Conservation (phyloP, 2,888 invertebrate genomes). For the Timema cristinae region DNA sequence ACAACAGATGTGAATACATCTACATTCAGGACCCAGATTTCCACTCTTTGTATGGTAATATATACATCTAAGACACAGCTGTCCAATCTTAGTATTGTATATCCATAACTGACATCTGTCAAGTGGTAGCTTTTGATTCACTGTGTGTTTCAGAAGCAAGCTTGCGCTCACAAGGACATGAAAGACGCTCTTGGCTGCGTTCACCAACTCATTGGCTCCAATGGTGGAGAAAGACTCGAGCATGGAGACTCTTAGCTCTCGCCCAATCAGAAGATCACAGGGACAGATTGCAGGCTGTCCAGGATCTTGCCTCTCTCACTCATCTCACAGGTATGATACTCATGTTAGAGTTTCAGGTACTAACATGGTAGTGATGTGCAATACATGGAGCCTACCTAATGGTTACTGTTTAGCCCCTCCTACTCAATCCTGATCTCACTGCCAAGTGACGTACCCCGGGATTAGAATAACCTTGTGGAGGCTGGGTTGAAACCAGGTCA, state of each 20-base stretch:
- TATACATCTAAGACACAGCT: neutral
- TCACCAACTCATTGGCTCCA: constrained; percentile 53
- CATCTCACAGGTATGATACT: constrained; percentile 52
- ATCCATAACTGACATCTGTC: too few relatives aligned
- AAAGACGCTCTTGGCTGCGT: constrained; percentile 15
- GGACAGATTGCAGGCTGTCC: constrained; percentile 61
- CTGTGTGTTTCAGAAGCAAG: too few relatives aligned
- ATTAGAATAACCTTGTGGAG: too few relatives aligned
- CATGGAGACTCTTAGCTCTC: constrained; percentile 61
- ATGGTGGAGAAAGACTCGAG: constrained; percentile 58
- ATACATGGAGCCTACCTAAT: too few relatives aligned
- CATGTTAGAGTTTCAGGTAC: too few relatives aligned
- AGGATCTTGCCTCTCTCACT: constrained; percentile 61
- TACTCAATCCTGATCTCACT: too few relatives aligned
- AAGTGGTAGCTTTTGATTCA: too few relatives aligned
- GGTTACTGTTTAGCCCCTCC: too few relatives aligned
- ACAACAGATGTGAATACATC: constrained; percentile 50
- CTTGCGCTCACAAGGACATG: neutral
- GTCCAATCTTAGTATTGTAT: too few relatives aligned
- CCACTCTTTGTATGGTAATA: constrained; percentile 37
- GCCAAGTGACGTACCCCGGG: too few relatives aligned
- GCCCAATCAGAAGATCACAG: constrained; percentile 60
- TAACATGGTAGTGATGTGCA: too few relatives aligned
- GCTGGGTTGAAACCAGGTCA: too few relatives aligned
- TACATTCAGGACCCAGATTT: constrained; percentile 51